These are phyloP conservation scores for Karalla daura DNA, from an alignment of 2,797 vertebrate species.

Conservation along the genomic window DNA sequence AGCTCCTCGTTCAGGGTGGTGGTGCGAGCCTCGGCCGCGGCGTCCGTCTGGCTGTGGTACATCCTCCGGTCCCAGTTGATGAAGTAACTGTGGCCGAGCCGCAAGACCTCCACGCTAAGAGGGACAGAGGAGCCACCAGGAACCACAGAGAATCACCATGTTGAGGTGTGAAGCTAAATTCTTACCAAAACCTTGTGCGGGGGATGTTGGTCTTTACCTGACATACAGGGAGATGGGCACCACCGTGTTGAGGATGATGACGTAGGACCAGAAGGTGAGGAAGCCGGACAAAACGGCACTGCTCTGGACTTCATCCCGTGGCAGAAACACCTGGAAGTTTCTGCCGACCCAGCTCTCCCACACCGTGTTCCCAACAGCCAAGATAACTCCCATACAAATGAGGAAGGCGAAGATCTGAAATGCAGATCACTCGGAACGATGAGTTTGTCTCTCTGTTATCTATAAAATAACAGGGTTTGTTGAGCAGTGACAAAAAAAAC, in stretches of 20 bases:
- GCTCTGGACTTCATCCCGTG: slow-evolving; percentile 76
- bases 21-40: slow-evolving; percentile 89
- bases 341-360: slow-evolving; percentile 89
- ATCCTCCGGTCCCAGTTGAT: slow-evolving; percentile 96
- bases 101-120: slow-evolving; percentile 91
- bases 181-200: no score
- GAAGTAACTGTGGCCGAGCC: slow-evolving; percentile 94
- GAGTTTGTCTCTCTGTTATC: no score
- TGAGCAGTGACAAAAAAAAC: no score
- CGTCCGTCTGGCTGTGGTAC: slow-evolving; percentile 83
- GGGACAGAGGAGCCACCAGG: no score
- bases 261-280: slow-evolving; percentile 95
- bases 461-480: no score
- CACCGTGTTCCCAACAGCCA: slow-evolving; percentile 91
- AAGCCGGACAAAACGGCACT: slow-evolving; percentile 90
- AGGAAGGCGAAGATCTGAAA: slow-evolving; percentile 93
- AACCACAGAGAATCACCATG: no score
- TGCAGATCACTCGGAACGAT: neutral
- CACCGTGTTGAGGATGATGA: slow-evolving; percentile 96
- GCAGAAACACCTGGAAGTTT: slow-evolving; percentile 90
- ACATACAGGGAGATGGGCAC: slow-evolving; percentile 96
- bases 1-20: slow-evolving; percentile 95
- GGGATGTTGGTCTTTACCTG: slow-evolving; percentile 85
- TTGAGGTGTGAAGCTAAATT: no score
- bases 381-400: slow-evolving; percentile 91